These are phyloP conservation scores for Perca schrenkii DNA, from an alignment of 2,113 vertebrate genomes.

Conservation along the genomic window DNA sequence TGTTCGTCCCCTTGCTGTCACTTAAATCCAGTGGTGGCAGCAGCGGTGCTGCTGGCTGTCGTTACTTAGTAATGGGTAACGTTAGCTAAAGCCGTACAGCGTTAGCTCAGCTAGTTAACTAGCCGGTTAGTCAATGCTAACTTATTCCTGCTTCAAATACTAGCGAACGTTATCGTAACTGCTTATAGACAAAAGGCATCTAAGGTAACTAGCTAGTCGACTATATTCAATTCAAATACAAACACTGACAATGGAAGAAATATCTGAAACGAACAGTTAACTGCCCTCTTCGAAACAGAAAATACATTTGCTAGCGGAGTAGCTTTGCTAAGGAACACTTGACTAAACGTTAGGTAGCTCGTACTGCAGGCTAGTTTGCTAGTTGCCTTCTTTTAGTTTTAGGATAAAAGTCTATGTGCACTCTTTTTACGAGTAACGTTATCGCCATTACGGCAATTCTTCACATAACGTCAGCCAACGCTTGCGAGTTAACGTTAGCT, in stretches of 20 bases:
- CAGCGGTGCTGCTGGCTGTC: background rate
- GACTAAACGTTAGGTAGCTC: conserved; percentile 31
- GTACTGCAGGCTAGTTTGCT: conserved; percentile 21
- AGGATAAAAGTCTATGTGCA: background rate
- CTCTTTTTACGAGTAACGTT: background rate
- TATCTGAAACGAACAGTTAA: background rate
- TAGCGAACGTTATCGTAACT: background rate
- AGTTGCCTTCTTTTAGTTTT: conserved; percentile 35
- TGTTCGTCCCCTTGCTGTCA: conserved; percentile 4
- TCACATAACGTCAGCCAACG: background rate
- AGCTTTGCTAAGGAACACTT: conserved; percentile 10
- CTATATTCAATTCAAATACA: background rate
- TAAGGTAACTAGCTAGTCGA: background rate
- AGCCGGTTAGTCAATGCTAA: conserved; percentile 38
- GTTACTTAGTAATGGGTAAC: background rate
- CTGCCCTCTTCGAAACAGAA: background rate
- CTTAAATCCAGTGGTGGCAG: background rate
- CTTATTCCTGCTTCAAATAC: background rate
- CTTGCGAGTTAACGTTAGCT: background rate
- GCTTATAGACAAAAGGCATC: background rate
- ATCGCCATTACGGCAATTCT: conserved; percentile 39
- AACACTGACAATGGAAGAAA: background rate
- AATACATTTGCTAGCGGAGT: background rate
- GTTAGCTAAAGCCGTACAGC: background rate
- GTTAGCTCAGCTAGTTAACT: conserved; percentile 57